Percentiles rank a stretch among this genome's conserved stretches.
These are phyloP conservation scores for Passer montanus DNA, from an alignment of 2,113 vertebrate species.

Conservation along the genomic window DNA sequence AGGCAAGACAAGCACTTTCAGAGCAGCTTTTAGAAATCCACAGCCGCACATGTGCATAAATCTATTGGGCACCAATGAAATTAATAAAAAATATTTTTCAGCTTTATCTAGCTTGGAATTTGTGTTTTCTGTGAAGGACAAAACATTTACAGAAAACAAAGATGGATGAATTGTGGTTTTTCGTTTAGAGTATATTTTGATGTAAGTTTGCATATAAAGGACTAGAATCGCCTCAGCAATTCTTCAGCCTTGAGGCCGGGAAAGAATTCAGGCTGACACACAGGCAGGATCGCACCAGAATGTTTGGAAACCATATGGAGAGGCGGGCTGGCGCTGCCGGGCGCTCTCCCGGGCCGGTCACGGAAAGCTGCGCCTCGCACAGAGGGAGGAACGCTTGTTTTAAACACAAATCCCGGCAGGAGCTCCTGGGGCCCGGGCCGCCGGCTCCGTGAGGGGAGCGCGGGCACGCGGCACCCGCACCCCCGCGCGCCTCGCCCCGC, in stretches of 20 bases:
- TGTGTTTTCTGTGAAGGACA: background rate
- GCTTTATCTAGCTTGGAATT: background rate
- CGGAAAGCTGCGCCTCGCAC: background rate
- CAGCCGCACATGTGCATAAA: background rate
- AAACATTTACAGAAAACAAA: background rate
- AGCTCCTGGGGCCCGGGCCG: fast-evolving
- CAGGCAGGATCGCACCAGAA: fast-evolving
- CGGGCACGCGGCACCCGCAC: fast-evolving
- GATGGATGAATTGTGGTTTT: background rate
- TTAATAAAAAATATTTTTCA: background rate
- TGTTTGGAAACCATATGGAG: fast-evolving
- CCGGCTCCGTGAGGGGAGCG: fast-evolving
- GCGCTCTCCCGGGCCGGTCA: too few relatives aligned
- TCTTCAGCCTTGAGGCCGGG: background rate
- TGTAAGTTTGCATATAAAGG: fast-evolving
- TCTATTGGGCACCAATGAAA: background rate
- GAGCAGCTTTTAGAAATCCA: background rate
- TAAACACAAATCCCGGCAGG: fast-evolving
- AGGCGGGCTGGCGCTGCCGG: background rate
- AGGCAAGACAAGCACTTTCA: background rate
- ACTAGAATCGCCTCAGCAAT: too few relatives aligned
- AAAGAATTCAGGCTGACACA: background rate
- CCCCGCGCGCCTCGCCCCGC: too few relatives aligned
- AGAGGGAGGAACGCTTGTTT: fast-evolving
- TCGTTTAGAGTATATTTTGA: background rate